phyloP scores from a whole-genome alignment of 2,797 vertebrate genomes.

The Mastacembelus armatus region DNA sequence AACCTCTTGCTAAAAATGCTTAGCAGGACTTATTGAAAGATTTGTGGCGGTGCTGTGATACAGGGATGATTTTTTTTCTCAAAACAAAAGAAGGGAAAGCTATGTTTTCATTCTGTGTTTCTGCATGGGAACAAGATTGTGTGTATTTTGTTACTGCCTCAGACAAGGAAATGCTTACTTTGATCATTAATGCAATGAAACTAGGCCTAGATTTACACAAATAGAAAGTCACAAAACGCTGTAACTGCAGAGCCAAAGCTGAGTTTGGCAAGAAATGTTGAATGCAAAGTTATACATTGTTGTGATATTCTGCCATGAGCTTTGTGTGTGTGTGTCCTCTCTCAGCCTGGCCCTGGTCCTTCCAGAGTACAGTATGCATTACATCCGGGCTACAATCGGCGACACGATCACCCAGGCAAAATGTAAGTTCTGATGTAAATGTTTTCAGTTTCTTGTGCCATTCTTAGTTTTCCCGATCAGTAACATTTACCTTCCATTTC shows the following conservation, averaged over 20 bases:
- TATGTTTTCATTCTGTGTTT: slow-evolving; percentile 18
- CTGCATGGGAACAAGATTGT: not conserved
- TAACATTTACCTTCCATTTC: slow-evolving; percentile 26
- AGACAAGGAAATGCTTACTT: not conserved
- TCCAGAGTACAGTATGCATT: slow-evolving; percentile 94
- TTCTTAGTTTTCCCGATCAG: slow-evolving; percentile 28
- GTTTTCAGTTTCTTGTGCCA: not conserved
- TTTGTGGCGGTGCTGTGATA: not conserved
- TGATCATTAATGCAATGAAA: not conserved
- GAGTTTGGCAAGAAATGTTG: not conserved
- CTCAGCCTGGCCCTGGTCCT: slow-evolving; percentile 95
- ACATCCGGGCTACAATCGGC: slow-evolving; percentile 92
- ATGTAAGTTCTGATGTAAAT: slow-evolving; percentile 88
- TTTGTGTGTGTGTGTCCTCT: slow-evolving; percentile 44
- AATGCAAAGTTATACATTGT: not conserved
- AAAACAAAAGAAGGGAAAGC: not conserved
- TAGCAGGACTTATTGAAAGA: slow-evolving; percentile 27
- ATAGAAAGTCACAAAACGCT: no score
- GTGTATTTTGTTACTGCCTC: not conserved
- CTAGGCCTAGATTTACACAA: no score
- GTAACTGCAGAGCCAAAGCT: no score
- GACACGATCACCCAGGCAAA: slow-evolving; percentile 93
- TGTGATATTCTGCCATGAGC: not conserved
- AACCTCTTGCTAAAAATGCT: slow-evolving; percentile 18
- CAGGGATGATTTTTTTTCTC: not conserved